Evolutionary conservation across 2,888 invertebrate genomes (phyloP).

Genomic region (Drosophila hamatofila): DNA sequence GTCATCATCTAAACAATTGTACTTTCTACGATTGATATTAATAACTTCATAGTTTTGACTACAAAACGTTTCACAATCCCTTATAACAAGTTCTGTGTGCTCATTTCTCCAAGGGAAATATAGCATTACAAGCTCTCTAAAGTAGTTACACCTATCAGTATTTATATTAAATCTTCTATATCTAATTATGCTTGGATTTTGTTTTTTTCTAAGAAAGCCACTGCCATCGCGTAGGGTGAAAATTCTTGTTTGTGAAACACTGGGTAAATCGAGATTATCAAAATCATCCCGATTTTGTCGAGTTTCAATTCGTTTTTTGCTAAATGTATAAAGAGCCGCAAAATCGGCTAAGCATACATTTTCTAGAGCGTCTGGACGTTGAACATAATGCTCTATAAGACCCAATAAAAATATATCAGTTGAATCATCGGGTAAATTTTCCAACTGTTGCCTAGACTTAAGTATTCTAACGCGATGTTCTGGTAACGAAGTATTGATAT

Average conservation of each 20-base stretch:
- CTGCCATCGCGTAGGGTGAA: not conserved
- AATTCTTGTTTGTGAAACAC: no score
- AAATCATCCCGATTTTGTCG: no score
- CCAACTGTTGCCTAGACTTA: not conserved
- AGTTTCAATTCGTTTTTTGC: not conserved
- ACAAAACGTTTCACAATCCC: not conserved
- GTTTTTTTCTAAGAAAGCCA: not conserved
- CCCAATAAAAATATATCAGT: not conserved
- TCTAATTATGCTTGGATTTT: not conserved
- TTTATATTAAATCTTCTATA: not conserved
- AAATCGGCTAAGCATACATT: not conserved
- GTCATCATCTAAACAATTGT: not conserved
- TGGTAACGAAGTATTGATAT: not conserved
- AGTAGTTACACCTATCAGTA: not conserved
- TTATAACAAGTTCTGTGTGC: not conserved
- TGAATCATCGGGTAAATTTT: not conserved
- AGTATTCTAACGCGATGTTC: not conserved
- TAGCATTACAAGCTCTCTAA: not conserved
- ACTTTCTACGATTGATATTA: not conserved
- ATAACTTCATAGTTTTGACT: not conserved
- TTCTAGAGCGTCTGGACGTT: not conserved
- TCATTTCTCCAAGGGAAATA: not conserved
- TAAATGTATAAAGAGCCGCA: not conserved
- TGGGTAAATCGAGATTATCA: no score
- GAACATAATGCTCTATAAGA: constrained; percentile 1